phyloP scores from a whole-genome alignment of 2,113 vertebrate genomes.

The Triplophysa rosa region DNA sequence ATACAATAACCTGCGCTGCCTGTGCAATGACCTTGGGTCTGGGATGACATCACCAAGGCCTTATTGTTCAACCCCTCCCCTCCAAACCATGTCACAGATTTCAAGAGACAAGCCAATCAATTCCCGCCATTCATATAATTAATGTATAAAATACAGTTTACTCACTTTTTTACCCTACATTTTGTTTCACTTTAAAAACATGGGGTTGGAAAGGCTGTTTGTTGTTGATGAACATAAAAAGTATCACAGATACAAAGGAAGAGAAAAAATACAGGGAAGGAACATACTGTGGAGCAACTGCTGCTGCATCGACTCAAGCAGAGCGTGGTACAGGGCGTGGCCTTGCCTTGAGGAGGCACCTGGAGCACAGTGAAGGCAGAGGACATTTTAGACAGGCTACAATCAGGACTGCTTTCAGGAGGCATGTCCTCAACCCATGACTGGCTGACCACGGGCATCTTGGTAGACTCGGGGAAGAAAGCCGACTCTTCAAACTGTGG shows the following conservation, averaged over 20 bases:
- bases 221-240: background rate
- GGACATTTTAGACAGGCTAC: slow-evolving; percentile 66
- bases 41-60: too few species aligned
- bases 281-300: slow-evolving; percentile 80
- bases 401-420: slow-evolving; percentile 51
- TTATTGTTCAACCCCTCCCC: too few species aligned
- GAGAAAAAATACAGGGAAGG: background rate
- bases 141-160: too few species aligned
- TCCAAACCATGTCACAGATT: too few species aligned
- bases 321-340: slow-evolving; percentile 74
- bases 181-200: too few species aligned
- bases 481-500: slow-evolving; percentile 37
- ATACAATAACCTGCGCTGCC: too few species aligned
- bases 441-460: slow-evolving; percentile 9
- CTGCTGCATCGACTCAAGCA: slow-evolving; percentile 81
- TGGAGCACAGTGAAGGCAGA: slow-evolving; percentile 79
- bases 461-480: slow-evolving; percentile 33
- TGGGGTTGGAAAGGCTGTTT: background rate
- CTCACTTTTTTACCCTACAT: too few species aligned
- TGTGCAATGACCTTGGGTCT: too few species aligned
- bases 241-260: background rate
- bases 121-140: too few species aligned
- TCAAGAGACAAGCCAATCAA: too few species aligned
- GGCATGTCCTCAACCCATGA: slow-evolving; percentile 37
- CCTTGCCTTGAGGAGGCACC: slow-evolving; percentile 62